These are phyloP conservation scores for Prunella fulvescens DNA, from an alignment of 2,113 vertebrate species.

Conservation along the genomic window DNA sequence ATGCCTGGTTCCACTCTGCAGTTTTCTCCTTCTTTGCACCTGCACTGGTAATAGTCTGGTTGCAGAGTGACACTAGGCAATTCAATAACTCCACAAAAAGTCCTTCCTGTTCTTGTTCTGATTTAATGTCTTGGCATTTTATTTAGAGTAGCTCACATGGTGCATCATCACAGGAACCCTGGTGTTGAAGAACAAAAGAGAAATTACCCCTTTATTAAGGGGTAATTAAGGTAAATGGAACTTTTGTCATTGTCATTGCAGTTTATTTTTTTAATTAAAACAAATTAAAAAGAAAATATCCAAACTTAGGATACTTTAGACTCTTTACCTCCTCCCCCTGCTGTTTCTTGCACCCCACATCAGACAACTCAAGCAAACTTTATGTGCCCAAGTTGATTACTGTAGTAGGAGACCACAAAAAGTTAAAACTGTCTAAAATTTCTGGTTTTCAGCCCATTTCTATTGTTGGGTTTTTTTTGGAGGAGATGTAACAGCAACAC, in stretches of 20 bases:
- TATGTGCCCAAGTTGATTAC: not conserved
- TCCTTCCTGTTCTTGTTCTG: not conserved
- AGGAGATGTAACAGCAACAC: not conserved
- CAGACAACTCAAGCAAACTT: not conserved
- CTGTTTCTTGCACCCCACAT: accelerated
- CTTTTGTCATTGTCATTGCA: not conserved
- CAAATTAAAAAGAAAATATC: not conserved
- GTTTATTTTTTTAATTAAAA: not conserved
- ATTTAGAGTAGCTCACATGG: not conserved
- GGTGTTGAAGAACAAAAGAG: not conserved
- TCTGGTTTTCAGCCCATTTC: not conserved
- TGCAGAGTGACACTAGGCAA: not conserved
- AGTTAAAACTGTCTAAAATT: not conserved
- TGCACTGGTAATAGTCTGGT: not conserved
- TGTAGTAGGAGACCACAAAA: not conserved
- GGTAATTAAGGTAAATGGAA: not conserved
- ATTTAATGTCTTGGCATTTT: not conserved
- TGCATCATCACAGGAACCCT: not conserved
- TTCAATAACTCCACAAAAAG: not conserved
- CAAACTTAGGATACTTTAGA: not conserved
- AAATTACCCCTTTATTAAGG: not conserved
- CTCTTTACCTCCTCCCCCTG: accelerated
- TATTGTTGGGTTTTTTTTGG: not conserved
- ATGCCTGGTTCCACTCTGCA: not conserved
- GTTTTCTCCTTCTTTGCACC: not conserved